phyloP scores from a whole-genome alignment of 2,113 vertebrate genomes.

The Callipepla squamata region DNA sequence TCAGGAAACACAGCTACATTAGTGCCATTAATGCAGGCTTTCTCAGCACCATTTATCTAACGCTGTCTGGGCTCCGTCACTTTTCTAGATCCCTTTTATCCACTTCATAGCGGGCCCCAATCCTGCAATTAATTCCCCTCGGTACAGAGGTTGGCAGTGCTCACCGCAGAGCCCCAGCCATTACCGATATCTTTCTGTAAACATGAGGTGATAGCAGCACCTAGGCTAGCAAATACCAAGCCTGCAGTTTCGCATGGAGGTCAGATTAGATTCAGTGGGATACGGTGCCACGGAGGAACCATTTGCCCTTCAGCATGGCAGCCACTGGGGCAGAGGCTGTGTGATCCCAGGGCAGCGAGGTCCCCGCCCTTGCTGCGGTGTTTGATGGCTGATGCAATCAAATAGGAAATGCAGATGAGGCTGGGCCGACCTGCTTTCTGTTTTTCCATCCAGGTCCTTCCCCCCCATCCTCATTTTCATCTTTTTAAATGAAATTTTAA shows the following conservation, averaged over 20 bases:
- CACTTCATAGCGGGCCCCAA: background rate
- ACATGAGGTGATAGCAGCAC: background rate
- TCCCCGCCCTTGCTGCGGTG: background rate
- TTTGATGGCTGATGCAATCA: background rate
- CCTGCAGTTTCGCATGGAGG: background rate
- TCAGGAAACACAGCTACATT: conserved; percentile 41
- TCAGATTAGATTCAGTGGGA: background rate
- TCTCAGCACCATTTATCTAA: conserved; percentile 34
- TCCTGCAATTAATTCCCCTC: background rate
- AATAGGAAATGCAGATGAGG: background rate
- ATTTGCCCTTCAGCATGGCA: background rate
- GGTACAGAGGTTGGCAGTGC: background rate
- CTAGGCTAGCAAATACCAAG: background rate
- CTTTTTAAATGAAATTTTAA: background rate
- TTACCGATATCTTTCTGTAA: background rate
- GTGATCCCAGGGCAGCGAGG: accelerated
- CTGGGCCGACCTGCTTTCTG: background rate
- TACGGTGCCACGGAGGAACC: background rate
- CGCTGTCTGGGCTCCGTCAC: background rate
- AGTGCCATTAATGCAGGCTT: background rate
- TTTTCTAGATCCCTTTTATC: conserved; percentile 20
- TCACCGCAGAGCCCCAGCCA: accelerated
- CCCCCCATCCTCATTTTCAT: background rate
- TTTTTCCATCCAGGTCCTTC: background rate
- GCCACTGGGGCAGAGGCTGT: background rate